Evolutionary conservation across 2,113 vertebrate species (phyloP), one percentile per base, ranked within the genome.

Genomic region (Tetraodon nigroviridis): DNA sequence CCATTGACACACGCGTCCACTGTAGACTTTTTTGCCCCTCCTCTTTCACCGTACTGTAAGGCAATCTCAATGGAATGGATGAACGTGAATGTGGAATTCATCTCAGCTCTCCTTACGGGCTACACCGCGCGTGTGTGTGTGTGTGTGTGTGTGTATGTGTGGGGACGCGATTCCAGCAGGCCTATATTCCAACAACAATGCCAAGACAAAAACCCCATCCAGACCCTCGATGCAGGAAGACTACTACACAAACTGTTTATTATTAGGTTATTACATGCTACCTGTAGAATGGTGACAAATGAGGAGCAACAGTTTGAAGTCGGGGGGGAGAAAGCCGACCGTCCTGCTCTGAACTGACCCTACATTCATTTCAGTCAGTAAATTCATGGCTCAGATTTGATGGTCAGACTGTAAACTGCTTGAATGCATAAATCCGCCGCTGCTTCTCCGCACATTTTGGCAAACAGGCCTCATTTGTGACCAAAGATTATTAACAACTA

Each of bases 301-400:
- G 85, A 81, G 83, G 82, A 84, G 82, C 73, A 75, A 81, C 79
- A 75, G 83, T 73, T 82, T 78, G 78, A 82, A 82, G 75, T 75
- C 64, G 59, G 82, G 77, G 82, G 59, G 82, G 77, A 83, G 69
- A 83, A 86, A 79, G 70, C 48, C 51, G 81, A 69, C 65, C 58
- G 53, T 72, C 77, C 71, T 73, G 82, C 79, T 79, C 80, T 71
- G 73, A 84, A 86, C 78, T 71, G 77, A 86, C 83, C 74, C 74
- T 79, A 89, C 86, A 89, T 87, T 88, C 86, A 88, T 78, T 82
- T 87, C 82, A 87, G 83, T 89, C 79, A 87, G 80, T 75, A 76
- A 75, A 80, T 75, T 84, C 86, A 88, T 88, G 86, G 87, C 87
- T 89, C 87, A 89, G 86, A 86, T 87, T 88, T 84, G 74, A 87